Percentiles rank a stretch among this genome's conserved stretches.
These are phyloP conservation scores for Pemphredon lugubris DNA, from an alignment of 2,888 invertebrate genomes.

Conservation along the genomic window DNA sequence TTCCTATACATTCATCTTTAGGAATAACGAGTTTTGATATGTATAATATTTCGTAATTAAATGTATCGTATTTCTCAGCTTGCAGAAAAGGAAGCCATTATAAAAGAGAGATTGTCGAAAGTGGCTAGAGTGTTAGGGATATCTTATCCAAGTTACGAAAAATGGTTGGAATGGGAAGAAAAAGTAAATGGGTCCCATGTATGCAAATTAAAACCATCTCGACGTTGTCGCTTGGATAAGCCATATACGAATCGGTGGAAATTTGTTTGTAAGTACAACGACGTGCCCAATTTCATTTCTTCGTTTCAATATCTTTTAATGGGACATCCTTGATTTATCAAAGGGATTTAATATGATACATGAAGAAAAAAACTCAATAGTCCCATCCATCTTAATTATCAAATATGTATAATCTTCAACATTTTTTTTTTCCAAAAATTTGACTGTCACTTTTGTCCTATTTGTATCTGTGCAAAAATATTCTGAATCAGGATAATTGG, in stretches of 20 bases:
- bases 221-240: slow-evolving; percentile 70
- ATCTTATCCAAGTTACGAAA: slow-evolving; percentile 76
- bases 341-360: not conserved
- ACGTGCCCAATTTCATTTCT: too few species aligned
- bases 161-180: slow-evolving; percentile 74
- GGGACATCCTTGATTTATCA: too few species aligned
- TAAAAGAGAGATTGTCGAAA: slow-evolving; percentile 74
- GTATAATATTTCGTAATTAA: not conserved
- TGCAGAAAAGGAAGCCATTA: slow-evolving; percentile 68
- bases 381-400: too few species aligned
- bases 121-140: slow-evolving; percentile 75
- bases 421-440: too few species aligned
- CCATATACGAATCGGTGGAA: slow-evolving; percentile 78
- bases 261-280: slow-evolving; percentile 76
- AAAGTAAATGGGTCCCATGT: slow-evolving; percentile 70
- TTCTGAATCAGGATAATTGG: not conserved
- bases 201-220: slow-evolving; percentile 73
- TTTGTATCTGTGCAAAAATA: not conserved
- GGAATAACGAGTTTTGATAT: not conserved
- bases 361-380: too few species aligned
- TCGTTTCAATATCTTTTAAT: too few species aligned
- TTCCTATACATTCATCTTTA: not conserved
- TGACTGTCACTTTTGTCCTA: not conserved
- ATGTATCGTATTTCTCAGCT: slow-evolving; percentile 63
- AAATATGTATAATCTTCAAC: too few species aligned